phyloP scores from a whole-genome alignment of 2,888 invertebrate genomes.

The Lingula anatina region DNA sequence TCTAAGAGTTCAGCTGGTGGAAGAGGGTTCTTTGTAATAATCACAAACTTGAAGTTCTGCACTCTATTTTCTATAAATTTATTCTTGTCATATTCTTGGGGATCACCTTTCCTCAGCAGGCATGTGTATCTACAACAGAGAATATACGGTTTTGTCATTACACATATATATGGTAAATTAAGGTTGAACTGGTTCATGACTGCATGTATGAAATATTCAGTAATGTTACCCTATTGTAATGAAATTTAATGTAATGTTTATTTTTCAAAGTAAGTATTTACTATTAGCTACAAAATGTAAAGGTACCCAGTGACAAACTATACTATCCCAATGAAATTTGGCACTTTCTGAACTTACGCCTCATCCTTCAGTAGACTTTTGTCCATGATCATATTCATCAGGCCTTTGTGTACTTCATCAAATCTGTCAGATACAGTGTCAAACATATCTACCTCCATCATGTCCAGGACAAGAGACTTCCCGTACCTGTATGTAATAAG shows the following conservation, averaged over 20 bases:
- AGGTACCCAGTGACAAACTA: too few species aligned
- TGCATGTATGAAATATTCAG: too few species aligned
- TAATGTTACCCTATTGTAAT: too few species aligned
- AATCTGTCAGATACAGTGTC: slow-evolving; percentile 30
- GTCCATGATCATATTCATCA: slow-evolving; percentile 43
- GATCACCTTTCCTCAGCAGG: slow-evolving; percentile 37
- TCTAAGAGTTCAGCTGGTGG: slow-evolving; percentile 38
- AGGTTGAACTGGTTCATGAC: background rate
- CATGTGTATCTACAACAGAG: slow-evolving; percentile 32
- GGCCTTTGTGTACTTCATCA: slow-evolving; percentile 34
- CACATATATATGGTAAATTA: background rate
- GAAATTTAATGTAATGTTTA: too few species aligned
- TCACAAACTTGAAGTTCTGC: slow-evolving; percentile 39
- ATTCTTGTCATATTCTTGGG: slow-evolving; percentile 41
- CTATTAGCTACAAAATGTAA: too few species aligned
- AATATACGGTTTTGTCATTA: too few species aligned
- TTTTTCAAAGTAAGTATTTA: too few species aligned
- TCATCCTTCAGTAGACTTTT: slow-evolving; percentile 38
- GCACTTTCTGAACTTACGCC: slow-evolving; percentile 20
- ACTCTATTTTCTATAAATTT: slow-evolving; percentile 37
- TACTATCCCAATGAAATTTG: too few species aligned
- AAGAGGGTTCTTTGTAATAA: slow-evolving; percentile 46
- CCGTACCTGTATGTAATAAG: slow-evolving; percentile 33
- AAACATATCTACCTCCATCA: slow-evolving; percentile 52
- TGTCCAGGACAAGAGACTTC: slow-evolving; percentile 46